Conservation (phyloP, 2,113 vertebrate species). For the Gavia stellata region DNA sequence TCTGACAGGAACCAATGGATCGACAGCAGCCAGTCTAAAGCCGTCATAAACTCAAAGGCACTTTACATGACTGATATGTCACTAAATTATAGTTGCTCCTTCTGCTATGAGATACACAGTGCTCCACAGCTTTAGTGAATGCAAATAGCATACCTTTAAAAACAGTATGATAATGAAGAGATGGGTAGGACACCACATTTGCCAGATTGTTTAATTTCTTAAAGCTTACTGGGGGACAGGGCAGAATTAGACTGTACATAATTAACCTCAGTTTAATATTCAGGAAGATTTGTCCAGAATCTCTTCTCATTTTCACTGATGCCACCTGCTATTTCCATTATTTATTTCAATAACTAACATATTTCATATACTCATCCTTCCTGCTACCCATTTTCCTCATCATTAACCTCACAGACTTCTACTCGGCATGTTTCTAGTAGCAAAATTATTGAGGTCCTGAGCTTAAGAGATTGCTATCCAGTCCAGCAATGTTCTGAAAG, state of each 20-base stretch:
- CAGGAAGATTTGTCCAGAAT: not conserved
- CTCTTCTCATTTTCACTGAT: not conserved
- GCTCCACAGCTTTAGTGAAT: not conserved
- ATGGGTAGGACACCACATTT: not conserved
- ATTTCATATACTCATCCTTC: not conserved
- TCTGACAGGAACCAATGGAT: not conserved
- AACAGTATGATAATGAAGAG: not conserved
- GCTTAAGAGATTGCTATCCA: not conserved
- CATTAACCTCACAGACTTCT: slow-evolving; percentile 3
- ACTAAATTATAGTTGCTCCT: not conserved
- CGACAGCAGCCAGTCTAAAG: not conserved
- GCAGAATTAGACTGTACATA: not conserved
- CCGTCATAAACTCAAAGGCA: not conserved
- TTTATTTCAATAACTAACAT: not conserved
- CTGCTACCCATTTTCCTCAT: not conserved
- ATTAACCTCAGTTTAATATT: not conserved
- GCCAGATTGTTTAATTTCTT: not conserved
- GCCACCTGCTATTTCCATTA: not conserved
- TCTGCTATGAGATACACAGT: not conserved
- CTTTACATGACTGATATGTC: not conserved
- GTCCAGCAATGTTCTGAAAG: not conserved
- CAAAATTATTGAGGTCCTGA: not conserved
- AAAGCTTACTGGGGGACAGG: not conserved
- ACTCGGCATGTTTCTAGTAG: not conserved
- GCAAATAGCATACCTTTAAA: not conserved